Evolutionary conservation across 2,888 invertebrate genomes (phyloP).

Genomic region (Anticlea derivata): DNA sequence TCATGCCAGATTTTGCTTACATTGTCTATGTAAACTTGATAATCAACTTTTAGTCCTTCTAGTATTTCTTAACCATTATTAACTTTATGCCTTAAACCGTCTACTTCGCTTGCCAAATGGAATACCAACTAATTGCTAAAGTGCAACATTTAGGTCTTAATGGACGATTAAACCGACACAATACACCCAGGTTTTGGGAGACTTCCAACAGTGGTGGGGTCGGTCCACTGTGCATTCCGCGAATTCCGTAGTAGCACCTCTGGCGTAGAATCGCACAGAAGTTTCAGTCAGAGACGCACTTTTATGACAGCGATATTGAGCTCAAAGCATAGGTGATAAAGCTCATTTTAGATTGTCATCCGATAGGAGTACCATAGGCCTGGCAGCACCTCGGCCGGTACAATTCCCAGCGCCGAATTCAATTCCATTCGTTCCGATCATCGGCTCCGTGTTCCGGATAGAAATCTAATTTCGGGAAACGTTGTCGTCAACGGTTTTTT

Average conservation of each 20-base stretch:
- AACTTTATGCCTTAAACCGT: conserved; percentile 5
- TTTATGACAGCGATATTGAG: neutral
- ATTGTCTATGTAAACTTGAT: too few relatives aligned
- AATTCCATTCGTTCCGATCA: conserved; percentile 63
- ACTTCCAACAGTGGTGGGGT: conserved; percentile 19
- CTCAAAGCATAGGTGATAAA: neutral
- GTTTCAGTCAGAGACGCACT: neutral
- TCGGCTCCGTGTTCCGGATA: conserved; percentile 57
- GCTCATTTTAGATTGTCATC: neutral
- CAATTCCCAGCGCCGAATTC: conserved; percentile 54
- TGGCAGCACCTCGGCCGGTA: conserved; percentile 33
- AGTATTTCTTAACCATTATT: conserved; percentile 5
- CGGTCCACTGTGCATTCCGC: conserved; percentile 33
- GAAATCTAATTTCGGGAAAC: conserved; percentile 60
- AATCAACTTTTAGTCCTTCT: conserved; percentile 2
- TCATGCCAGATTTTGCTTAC: too few relatives aligned
- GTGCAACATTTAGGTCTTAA: conserved; percentile 26
- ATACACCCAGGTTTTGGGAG: conserved; percentile 25
- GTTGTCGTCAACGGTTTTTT: conserved; percentile 56
- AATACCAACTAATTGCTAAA: conserved; percentile 26
- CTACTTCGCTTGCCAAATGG: conserved; percentile 19
- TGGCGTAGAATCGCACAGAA: conserved; percentile 3
- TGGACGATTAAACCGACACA: conserved; percentile 25
- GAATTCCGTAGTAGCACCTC: conserved; percentile 22
- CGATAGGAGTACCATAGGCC: neutral